A percentile compares a stretch with the other conserved stretches of the same genome.
phyloP scores from a whole-genome alignment of 2,113 vertebrate species.

The Lichenostomus cassidix region DNA sequence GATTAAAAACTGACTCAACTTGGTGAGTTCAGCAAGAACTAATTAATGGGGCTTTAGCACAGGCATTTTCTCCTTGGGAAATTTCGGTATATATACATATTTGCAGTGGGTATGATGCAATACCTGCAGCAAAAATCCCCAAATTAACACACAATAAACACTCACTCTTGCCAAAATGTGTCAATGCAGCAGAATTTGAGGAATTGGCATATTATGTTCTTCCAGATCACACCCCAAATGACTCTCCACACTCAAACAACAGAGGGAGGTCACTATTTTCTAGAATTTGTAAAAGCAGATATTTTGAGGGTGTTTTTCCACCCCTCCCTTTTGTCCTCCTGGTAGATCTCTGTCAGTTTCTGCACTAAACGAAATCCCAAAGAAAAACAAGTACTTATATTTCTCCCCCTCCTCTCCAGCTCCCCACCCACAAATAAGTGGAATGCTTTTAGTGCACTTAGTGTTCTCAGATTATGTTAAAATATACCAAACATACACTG shows the following conservation, averaged over 20 bases:
- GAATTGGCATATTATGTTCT: background rate
- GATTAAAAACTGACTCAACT: background rate
- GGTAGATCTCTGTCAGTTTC: background rate
- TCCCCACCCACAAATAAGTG: slow-evolving; percentile 52
- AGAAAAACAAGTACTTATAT: slow-evolving; percentile 25
- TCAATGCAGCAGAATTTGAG: background rate
- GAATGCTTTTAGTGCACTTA: slow-evolving; percentile 64
- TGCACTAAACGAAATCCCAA: background rate
- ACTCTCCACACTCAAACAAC: background rate
- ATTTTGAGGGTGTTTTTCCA: background rate
- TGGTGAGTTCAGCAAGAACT: background rate
- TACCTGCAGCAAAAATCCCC: background rate
- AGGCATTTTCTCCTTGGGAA: background rate
- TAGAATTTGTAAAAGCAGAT: background rate
- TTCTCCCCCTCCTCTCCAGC: background rate
- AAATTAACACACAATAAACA: background rate
- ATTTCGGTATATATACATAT: background rate
- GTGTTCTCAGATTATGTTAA: slow-evolving; percentile 69
- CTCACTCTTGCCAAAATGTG: background rate
- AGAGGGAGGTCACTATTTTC: background rate
- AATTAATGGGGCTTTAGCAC: background rate
- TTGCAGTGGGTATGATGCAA: background rate
- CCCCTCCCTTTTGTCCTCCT: background rate
- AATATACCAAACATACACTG: slow-evolving; percentile 66
- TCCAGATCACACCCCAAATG: background rate